Conservation (phyloP, 2,797 vertebrate species). For the Eulemur rubriventer region DNA sequence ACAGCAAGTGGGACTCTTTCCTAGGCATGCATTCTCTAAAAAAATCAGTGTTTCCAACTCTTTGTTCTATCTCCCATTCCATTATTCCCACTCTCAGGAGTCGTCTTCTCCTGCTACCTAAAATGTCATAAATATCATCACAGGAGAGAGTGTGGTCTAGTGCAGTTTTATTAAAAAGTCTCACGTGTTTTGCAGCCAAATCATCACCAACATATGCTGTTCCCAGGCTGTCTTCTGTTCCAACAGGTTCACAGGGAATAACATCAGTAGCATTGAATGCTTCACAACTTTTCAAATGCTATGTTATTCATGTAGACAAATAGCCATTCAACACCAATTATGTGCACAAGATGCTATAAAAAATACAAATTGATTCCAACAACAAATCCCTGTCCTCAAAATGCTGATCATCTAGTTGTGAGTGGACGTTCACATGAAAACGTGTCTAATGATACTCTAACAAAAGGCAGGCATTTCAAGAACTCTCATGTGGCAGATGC, state of each 20-base stretch:
- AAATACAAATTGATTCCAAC: not conserved
- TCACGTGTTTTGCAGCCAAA: slow-evolving; percentile 53
- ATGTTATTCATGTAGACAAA: slow-evolving; percentile 19
- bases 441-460: rapidly evolving
- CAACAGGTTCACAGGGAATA: slow-evolving; percentile 52
- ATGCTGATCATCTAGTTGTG: not conserved
- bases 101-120: slow-evolving; percentile 39
- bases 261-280: slow-evolving; percentile 5
- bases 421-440: not conserved
- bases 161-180: slow-evolving; percentile 69
- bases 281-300: not conserved
- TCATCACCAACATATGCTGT: slow-evolving; percentile 43
- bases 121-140: slow-evolving; percentile 60
- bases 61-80: slow-evolving; percentile 23
- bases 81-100: slow-evolving; percentile 54
- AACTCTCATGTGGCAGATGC: too few relatives aligned
- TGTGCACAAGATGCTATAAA: not conserved
- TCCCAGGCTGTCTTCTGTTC: slow-evolving; percentile 32
- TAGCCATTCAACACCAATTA: not conserved
- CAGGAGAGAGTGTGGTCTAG: slow-evolving; percentile 33
- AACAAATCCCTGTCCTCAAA: not conserved
- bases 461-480: not conserved
- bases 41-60: slow-evolving; percentile 21
- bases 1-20: slow-evolving; percentile 13
- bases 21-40: not conserved